Conservation (phyloP, 2,113 vertebrate genomes). For the Chloroceryle aenea region DNA sequence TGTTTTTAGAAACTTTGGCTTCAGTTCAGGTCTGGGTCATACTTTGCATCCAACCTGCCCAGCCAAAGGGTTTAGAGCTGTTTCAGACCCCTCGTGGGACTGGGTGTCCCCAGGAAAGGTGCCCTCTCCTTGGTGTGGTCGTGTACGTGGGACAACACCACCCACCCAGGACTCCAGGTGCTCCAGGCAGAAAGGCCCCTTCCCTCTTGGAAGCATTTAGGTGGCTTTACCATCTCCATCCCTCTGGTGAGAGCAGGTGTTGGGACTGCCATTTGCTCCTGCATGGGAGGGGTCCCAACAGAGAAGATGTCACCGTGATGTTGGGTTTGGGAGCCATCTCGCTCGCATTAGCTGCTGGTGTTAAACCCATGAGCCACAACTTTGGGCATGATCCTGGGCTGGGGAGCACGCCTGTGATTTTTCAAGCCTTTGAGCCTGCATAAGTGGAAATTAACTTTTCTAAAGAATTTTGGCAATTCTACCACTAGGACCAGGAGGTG, state of each 20-base stretch:
- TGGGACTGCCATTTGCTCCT: neutral
- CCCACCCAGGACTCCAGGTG: neutral
- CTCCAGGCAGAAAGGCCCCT: neutral
- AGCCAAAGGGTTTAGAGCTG: neutral
- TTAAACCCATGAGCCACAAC: accelerated
- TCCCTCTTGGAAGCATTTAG: neutral
- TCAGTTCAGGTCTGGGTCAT: neutral
- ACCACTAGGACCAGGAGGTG: neutral
- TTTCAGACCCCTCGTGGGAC: neutral
- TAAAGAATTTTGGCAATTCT: slow-evolving; percentile 12
- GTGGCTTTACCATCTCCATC: neutral
- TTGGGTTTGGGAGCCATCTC: neutral
- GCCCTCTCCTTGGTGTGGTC: accelerated
- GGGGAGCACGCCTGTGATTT: neutral
- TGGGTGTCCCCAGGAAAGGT: neutral
- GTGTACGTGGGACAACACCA: neutral
- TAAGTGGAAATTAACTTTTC: neutral
- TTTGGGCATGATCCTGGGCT: neutral
- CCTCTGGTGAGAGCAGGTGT: neutral
- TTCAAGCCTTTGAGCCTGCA: neutral
- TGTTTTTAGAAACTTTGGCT: neutral
- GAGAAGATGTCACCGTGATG: neutral
- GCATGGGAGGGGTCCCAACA: neutral
- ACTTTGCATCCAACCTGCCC: neutral
- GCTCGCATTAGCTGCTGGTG: accelerated